Percentiles rank a stretch among this genome's conserved stretches.
phyloP scores from a whole-genome alignment of 2,888 invertebrate genomes.

The Dastarcus helophoroides region DNA sequence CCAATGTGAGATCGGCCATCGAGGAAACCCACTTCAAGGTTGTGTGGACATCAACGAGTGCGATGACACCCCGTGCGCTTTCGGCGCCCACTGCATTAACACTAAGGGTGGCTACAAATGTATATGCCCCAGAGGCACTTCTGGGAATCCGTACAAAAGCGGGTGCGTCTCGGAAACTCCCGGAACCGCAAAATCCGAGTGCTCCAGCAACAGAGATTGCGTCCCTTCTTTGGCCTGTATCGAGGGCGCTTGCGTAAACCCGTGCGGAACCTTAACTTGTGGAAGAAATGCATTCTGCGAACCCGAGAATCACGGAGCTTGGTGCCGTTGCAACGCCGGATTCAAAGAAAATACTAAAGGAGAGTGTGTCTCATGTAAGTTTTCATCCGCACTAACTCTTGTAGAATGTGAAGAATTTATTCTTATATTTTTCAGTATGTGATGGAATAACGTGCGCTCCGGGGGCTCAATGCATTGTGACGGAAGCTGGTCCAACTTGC shows the following conservation, averaged over 20 bases:
- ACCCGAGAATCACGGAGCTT: slow-evolving; percentile 76
- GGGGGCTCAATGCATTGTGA: slow-evolving; percentile 77
- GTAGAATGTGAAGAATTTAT: slow-evolving; percentile 3
- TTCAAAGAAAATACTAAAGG: slow-evolving; percentile 67
- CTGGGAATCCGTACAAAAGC: slow-evolving; percentile 73
- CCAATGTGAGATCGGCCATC: slow-evolving; percentile 76
- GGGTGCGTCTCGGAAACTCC: slow-evolving; percentile 56
- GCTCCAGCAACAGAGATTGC: slow-evolving; percentile 63
- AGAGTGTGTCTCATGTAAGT: slow-evolving; percentile 71
- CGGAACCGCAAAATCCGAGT: slow-evolving; percentile 51
- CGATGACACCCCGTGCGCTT: slow-evolving; percentile 69
- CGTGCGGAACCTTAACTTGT: slow-evolving; percentile 67
- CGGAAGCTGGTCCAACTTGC: slow-evolving; percentile 75
- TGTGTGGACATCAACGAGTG: slow-evolving; percentile 84
- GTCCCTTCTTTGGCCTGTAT: slow-evolving; percentile 69
- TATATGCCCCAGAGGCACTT: slow-evolving; percentile 70
- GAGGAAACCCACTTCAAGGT: slow-evolving; percentile 75
- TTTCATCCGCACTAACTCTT: slow-evolving; percentile 3
- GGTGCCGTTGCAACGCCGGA: slow-evolving; percentile 79
- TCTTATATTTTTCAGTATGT: slow-evolving; percentile 47
- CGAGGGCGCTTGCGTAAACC: slow-evolving; percentile 68
- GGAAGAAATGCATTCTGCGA: slow-evolving; percentile 80
- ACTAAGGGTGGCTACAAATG: slow-evolving; percentile 78
- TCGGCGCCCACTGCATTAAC: slow-evolving; percentile 81
- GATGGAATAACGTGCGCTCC: slow-evolving; percentile 65